These are phyloP conservation scores for Leptopterna dolabrata DNA, from an alignment of 2,888 invertebrate genomes.

Conservation along the genomic window DNA sequence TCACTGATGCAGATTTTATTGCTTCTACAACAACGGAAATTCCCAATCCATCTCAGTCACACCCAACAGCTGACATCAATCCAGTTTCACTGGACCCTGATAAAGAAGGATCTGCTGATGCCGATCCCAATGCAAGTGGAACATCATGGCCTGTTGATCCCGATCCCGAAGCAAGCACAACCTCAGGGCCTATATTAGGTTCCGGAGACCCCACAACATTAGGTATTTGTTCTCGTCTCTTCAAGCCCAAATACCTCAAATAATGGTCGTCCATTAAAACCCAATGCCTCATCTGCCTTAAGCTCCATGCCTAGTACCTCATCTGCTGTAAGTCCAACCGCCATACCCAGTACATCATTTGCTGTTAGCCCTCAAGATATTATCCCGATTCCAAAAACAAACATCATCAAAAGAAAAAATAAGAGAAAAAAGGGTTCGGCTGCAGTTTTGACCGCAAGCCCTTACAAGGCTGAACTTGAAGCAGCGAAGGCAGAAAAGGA, in stretches of 20 bases:
- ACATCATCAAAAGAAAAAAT: neutral
- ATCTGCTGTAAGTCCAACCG: too few relatives aligned
- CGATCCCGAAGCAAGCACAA: neutral
- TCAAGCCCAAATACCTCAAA: constrained; percentile 21
- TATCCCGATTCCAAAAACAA: neutral
- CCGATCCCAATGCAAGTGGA: constrained; percentile 30
- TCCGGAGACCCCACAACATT: constrained; percentile 33
- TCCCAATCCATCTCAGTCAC: constrained; percentile 40
- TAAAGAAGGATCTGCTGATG: constrained; percentile 32
- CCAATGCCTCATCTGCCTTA: too few relatives aligned
- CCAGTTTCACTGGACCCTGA: constrained; percentile 37
- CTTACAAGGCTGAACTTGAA: neutral
- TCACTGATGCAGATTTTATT: neutral
- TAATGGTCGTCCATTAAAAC: too few relatives aligned
- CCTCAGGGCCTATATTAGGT: neutral
- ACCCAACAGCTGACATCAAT: constrained; percentile 47
- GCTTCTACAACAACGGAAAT: neutral
- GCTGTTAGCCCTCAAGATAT: constrained; percentile 14
- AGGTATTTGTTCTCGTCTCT: constrained; percentile 54
- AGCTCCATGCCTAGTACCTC: too few relatives aligned
- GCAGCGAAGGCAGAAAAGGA: neutral
- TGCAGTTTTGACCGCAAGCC: neutral
- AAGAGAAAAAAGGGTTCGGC: neutral
- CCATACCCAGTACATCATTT: constrained; percentile 7
- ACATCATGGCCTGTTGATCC: neutral